Conservation (phyloP, 2,113 vertebrate species). For the Callithrix jacchus region DNA sequence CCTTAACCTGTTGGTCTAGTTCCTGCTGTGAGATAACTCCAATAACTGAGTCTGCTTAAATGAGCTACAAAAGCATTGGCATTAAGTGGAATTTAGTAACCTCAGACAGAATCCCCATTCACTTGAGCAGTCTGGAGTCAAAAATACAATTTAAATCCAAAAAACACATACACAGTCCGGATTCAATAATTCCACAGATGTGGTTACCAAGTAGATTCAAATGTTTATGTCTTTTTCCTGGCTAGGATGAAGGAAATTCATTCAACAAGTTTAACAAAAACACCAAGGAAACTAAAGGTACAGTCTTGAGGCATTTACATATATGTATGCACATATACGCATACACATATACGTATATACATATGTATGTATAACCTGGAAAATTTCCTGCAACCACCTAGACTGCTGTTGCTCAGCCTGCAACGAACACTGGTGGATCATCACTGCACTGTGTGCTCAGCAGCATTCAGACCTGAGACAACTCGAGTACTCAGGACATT, state of each 20-base stretch:
- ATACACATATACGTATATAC: not conserved
- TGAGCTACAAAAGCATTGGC: slow-evolving; percentile 17
- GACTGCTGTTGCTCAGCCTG: not conserved
- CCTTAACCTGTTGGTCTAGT: not conserved
- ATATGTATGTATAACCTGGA: not conserved
- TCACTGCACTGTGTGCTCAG: not conserved
- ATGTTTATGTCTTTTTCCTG: slow-evolving; percentile 33
- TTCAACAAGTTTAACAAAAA: slow-evolving; percentile 30
- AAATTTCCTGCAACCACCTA: not conserved
- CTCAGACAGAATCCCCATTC: slow-evolving; percentile 24
- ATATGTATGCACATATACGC: not conserved
- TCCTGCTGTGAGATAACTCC: not conserved
- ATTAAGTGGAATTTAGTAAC: slow-evolving; percentile 25
- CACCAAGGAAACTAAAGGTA: not conserved
- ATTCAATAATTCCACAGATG: slow-evolving; percentile 63
- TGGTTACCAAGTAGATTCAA: slow-evolving; percentile 39
- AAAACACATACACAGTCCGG: slow-evolving; percentile 45
- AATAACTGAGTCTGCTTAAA: not conserved
- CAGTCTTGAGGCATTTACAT: not conserved
- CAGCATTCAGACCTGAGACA: not conserved
- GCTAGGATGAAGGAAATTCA: not conserved
- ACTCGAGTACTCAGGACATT: not conserved
- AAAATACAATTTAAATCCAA: slow-evolving; percentile 64
- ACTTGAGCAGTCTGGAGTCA: slow-evolving; percentile 43
- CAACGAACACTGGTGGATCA: not conserved